Evolutionary conservation across 2,797 vertebrate species (phyloP).

Genomic region (Antrozous pallidus): DNA sequence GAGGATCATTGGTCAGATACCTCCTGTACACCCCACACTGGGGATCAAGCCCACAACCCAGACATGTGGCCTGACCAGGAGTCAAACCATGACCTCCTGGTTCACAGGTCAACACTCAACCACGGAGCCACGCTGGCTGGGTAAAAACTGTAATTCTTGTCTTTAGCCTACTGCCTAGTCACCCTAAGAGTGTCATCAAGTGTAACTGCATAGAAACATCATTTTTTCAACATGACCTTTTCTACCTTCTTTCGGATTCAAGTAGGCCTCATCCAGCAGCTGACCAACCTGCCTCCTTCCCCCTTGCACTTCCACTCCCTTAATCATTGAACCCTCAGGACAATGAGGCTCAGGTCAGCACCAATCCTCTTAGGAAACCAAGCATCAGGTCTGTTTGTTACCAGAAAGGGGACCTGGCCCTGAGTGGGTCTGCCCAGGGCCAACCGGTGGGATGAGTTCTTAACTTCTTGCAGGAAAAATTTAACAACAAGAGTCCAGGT

Average conservation of each 20-base stretch:
- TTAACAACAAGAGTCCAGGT: no score
- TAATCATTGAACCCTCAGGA: neutral
- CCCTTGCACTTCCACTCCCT: neutral
- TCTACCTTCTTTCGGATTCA: neutral
- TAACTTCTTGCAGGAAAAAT: no score
- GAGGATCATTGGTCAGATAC: no score
- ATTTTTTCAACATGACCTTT: neutral
- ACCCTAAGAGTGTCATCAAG: neutral
- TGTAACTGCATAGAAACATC: neutral
- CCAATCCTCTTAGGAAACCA: neutral
- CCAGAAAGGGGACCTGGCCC: no score
- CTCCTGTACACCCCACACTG: no score
- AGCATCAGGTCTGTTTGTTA: neutral
- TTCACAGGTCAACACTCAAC: no score
- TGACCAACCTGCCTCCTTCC: neutral
- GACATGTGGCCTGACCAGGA: no score
- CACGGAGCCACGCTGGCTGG: no score
- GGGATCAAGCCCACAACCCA: no score
- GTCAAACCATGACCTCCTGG: no score
- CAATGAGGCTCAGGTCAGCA: neutral
- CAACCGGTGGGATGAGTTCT: no score
- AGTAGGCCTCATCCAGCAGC: neutral
- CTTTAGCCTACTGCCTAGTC: neutral
- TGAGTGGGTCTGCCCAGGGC: no score
- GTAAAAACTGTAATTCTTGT: neutral